phyloP scores from a whole-genome alignment of 2,113 vertebrate species.

The Meriones unguiculatus region DNA sequence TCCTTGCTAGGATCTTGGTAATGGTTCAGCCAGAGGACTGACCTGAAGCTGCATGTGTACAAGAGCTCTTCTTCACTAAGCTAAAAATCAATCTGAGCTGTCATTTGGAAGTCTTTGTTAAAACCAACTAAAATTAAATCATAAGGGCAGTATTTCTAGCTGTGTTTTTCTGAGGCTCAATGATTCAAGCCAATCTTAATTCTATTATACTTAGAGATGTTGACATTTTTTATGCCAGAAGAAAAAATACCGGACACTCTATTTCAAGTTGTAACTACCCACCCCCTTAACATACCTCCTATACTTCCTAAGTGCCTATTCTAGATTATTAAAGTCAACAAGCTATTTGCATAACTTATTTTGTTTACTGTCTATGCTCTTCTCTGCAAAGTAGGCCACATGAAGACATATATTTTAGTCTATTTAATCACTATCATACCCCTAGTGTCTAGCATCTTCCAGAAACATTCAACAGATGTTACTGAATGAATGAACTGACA shows the following conservation, averaged over 20 bases:
- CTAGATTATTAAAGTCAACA: conserved; percentile 23
- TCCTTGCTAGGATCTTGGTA: conserved; percentile 77
- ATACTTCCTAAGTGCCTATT: background rate
- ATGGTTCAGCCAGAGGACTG: conserved; percentile 63
- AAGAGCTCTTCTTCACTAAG: conserved; percentile 73
- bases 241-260: background rate
- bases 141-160: conserved; percentile 64
- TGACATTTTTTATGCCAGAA: background rate
- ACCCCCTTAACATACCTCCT: background rate
- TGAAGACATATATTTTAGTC: conserved; percentile 17
- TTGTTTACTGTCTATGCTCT: conserved; percentile 23
- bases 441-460: background rate
- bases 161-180: conserved; percentile 66
- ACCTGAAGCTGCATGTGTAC: conserved; percentile 69
- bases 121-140: conserved; percentile 77
- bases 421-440: background rate
- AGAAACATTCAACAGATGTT: background rate
- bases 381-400: background rate
- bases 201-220: conserved; percentile 18
- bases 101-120: conserved; percentile 79
- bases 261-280: conserved; percentile 7
- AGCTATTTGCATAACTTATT: conserved; percentile 33
- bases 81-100: conserved; percentile 75
- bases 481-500: background rate
- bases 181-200: conserved; percentile 43